Percentiles rank a stretch among this genome's conserved stretches.
phyloP scores from a whole-genome alignment of 2,113 vertebrate species.

The Machaerirhynchus nigripectus region DNA sequence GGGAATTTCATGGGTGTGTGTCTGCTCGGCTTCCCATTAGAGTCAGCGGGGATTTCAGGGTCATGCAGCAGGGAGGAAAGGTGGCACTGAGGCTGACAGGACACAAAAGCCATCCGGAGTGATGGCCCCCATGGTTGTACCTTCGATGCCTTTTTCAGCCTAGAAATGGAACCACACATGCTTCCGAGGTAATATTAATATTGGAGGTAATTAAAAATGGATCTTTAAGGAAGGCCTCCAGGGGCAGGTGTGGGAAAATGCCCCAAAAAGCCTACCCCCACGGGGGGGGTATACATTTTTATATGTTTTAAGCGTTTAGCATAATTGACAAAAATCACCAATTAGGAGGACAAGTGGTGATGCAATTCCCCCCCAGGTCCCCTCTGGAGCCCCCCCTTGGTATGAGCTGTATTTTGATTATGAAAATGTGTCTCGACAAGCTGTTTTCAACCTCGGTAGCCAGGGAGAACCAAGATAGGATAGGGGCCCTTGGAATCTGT shows the following conservation, averaged over 20 bases:
- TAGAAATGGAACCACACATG: fast-evolving
- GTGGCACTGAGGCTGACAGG: neutral
- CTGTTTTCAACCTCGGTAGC: neutral
- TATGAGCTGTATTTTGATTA: neutral
- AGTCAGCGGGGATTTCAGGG: neutral
- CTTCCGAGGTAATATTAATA: neutral
- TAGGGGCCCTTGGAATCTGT: neutral
- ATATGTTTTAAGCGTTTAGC: neutral
- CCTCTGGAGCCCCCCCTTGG: neutral
- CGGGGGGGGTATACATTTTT: neutral
- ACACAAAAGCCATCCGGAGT: neutral
- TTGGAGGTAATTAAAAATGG: too few relatives aligned
- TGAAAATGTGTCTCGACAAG: neutral
- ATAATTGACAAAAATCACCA: neutral
- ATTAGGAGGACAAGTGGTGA: neutral
- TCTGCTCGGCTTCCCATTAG: neutral
- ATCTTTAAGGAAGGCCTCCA: neutral
- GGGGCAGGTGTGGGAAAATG: neutral
- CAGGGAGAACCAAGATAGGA: neutral
- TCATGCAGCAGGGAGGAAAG: neutral
- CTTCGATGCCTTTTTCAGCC: neutral
- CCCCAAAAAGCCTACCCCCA: neutral
- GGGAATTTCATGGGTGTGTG: too few relatives aligned
- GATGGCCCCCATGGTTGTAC: neutral
- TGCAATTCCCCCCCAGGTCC: neutral